Evolutionary conservation across 30 jellyfish, hydroid and myxozoan genomes (phyloP).

Genomic region (Chrysaora quinquecirrha): DNA sequence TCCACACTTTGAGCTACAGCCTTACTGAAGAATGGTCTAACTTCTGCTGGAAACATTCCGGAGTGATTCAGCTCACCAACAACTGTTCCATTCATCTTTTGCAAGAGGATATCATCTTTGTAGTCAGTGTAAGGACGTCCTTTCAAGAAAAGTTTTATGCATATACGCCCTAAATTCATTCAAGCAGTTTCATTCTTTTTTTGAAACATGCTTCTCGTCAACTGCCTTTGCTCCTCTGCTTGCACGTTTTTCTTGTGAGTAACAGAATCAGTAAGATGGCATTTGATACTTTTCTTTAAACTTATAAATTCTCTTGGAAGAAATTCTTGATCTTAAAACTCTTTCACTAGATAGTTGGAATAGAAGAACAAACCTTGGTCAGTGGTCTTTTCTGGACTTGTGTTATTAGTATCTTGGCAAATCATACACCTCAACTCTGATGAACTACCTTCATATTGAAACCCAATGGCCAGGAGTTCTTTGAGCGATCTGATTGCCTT

Average conservation of each 20-base stretch:
- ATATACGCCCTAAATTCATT: constrained; percentile 27
- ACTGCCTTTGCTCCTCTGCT: constrained; percentile 27
- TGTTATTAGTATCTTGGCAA: not conserved
- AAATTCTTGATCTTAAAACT: constrained; percentile 20
- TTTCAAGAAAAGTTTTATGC: constrained; percentile 10
- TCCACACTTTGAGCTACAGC: constrained; percentile 23
- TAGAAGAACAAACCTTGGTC: constrained; percentile 4
- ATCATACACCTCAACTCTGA: constrained; percentile 24
- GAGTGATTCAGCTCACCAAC: constrained; percentile 38
- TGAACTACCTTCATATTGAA: constrained; percentile 11
- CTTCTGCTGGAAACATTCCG: constrained; percentile 30
- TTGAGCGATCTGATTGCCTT: constrained; percentile 38
- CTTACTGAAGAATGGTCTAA: constrained; percentile 17
- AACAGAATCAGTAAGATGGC: constrained; percentile 23
- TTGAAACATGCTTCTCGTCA: not conserved
- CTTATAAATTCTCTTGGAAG: constrained; percentile 34
- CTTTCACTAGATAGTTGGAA: not conserved
- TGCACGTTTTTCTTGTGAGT: constrained; percentile 19
- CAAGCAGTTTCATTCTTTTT: constrained; percentile 27
- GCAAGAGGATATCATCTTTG: constrained; percentile 19
- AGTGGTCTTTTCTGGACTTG: not conserved
- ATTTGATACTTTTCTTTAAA: constrained; percentile 35
- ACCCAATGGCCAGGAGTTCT: constrained; percentile 34
- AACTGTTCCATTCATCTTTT: not conserved
- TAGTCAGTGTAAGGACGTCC: constrained; percentile 45